Conservation (phyloP, 1,140 invertebrate genomes). For the Globodera ellingtonae region DNA sequence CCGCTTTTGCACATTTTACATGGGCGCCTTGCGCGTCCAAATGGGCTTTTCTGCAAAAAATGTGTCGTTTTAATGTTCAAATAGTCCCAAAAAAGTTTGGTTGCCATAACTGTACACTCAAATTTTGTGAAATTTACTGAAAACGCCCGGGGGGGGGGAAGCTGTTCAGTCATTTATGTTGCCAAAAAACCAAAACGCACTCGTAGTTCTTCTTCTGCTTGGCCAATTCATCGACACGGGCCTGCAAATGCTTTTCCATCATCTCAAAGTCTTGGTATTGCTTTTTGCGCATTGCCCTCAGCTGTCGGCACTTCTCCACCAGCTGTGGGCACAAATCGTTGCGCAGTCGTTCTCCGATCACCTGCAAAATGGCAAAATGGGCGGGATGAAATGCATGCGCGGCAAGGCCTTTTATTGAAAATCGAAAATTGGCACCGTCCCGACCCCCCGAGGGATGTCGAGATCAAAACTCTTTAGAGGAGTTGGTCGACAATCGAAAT, state of each 20-base stretch:
- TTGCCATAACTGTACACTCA: not conserved
- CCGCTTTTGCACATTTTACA: constrained; percentile 61
- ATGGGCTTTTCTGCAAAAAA: constrained; percentile 56
- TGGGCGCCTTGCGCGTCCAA: constrained; percentile 59
- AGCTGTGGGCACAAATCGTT: constrained; percentile 51
- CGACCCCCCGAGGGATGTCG: too few species aligned
- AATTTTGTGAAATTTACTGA: too few species aligned
- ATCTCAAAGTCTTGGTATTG: constrained; percentile 39
- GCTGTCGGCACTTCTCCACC: constrained; percentile 41
- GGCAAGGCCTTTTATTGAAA: not conserved
- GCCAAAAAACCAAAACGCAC: constrained; percentile 27
- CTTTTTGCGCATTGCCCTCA: constrained; percentile 46
- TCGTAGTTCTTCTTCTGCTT: constrained; percentile 58
- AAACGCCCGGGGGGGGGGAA: too few species aligned
- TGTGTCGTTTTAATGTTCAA: not conserved
- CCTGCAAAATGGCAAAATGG: not conserved
- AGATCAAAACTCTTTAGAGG: too few species aligned
- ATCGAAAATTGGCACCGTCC: not conserved
- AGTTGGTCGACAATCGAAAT: too few species aligned
- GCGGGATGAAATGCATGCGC: too few species aligned
- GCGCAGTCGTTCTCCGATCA: constrained; percentile 76
- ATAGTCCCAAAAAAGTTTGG: not conserved
- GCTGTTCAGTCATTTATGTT: not conserved
- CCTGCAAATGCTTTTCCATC: constrained; percentile 39
- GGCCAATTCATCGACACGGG: constrained; percentile 48